A percentile compares a stretch with the other conserved stretches of the same genome.
phyloP scores from a whole-genome alignment of 1,140 invertebrate genomes.

The Rhagoletis pomonella region DNA sequence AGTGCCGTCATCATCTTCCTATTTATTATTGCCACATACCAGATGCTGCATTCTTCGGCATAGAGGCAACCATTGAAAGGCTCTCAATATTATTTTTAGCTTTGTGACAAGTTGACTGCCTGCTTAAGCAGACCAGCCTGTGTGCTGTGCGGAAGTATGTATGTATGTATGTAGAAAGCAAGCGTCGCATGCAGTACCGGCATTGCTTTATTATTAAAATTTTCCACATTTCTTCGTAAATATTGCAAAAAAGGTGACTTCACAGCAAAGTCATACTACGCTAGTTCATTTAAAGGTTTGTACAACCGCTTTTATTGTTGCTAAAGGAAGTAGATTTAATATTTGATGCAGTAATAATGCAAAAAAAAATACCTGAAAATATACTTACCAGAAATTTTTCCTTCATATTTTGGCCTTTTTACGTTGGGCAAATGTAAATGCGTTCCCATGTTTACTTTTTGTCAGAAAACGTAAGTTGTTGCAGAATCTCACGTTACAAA shows the following conservation, averaged over 20 bases:
- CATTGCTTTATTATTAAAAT: constrained; percentile 43
- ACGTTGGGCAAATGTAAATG: too few relatives aligned
- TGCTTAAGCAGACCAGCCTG: neutral
- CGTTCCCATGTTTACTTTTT: too few relatives aligned
- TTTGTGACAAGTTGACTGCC: constrained; percentile 19
- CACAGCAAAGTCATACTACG: neutral
- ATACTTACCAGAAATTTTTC: too few relatives aligned
- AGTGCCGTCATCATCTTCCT: neutral
- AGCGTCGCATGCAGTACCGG: neutral
- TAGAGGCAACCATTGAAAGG: constrained; percentile 4
- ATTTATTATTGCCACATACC: constrained; percentile 34
- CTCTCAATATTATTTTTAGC: constrained; percentile 50
- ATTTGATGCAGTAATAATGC: constrained; percentile 37
- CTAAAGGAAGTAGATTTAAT: neutral
- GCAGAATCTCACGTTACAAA: too few relatives aligned
- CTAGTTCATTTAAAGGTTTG: constrained; percentile 26
- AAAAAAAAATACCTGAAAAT: neutral
- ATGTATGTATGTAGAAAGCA: neutral
- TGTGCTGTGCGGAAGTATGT: too few relatives aligned
- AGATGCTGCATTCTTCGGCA: neutral
- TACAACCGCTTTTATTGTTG: neutral
- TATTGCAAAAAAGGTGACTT: neutral
- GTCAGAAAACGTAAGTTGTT: too few relatives aligned
- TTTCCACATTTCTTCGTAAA: constrained; percentile 30
- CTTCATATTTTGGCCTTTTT: neutral